phyloP scores from a whole-genome alignment of 2,888 invertebrate species.

The Marronus borbonicus region DNA sequence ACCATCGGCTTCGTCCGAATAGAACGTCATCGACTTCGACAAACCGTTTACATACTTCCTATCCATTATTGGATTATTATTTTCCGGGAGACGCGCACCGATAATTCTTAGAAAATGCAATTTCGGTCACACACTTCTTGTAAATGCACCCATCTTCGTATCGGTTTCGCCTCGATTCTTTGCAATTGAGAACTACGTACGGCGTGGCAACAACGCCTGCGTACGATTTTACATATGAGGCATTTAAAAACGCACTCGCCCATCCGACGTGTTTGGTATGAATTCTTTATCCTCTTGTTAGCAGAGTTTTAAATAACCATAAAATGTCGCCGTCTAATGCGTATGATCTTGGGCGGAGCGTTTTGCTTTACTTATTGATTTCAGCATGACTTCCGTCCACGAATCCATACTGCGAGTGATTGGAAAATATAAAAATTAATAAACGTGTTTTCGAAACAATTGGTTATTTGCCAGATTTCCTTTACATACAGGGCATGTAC shows the following conservation, averaged over 20 bases:
- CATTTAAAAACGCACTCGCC: constrained; percentile 8
- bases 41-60: constrained; percentile 61
- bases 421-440: neutral
- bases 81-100: neutral
- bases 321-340: constrained; percentile 14
- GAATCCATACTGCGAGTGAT: constrained; percentile 5
- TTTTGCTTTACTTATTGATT: constrained; percentile 37
- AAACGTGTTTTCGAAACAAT: neutral
- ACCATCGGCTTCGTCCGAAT: constrained; percentile 61
- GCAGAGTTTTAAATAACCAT: constrained; percentile 24
- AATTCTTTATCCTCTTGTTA: constrained; percentile 29
- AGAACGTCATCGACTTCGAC: constrained; percentile 61
- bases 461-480: neutral
- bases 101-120: constrained; percentile 8
- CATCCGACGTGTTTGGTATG: constrained; percentile 31
- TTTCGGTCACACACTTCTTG: constrained; percentile 25
- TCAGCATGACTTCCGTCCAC: constrained; percentile 19
- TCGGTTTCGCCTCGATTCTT: neutral
- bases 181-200: constrained; percentile 31
- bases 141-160: constrained; percentile 17
- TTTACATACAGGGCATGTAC: neutral
- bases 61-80: constrained; percentile 55
- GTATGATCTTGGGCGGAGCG: constrained; percentile 34
- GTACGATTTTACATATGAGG: constrained; percentile 11
- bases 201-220: constrained; percentile 42